Base-by-base conservation (phyloP, 2,113 vertebrate genomes). In the Megaleporinus macrocephalus region DNA sequence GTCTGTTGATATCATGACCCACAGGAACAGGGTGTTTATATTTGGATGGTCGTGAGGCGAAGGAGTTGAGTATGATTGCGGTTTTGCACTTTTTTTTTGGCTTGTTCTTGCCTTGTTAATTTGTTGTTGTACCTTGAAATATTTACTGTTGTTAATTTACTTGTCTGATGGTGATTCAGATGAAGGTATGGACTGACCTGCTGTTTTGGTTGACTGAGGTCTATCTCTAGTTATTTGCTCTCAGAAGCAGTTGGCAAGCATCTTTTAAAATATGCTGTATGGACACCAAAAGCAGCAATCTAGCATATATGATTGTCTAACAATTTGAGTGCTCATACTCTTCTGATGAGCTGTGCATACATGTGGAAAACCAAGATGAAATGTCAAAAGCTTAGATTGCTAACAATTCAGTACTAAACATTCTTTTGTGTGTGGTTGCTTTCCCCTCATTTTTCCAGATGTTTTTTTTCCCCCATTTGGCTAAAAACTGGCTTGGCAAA, bases 121-220 rank as follows among this genome's bases (percentile, higher is more conserved):
- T 62, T 33, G 55, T 84, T 79, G 41, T 24, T 61, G 18, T 47
- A 33, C 51, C 5, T 74, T 63, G 84, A 86, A 85, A 88, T 90
- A 78, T 76, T 73, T 90, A 87, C 88, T 90, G 83, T 83, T 86
- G 90, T 84, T 90, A 85, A 63, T 86, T 87, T 85, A 73, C 77
- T 49, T 84, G 16, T 81, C 15, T 81, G 20, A 63, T 74, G 36
- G 71, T 10, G 9, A 62, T 73, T 61, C 33, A 41, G 27, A 33
- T 66, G 41, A 80, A 63, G 29, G 9, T 47, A 29, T 24, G 20
- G 47, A 15, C 15, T 62, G 36, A 71, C 26, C 55, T 74, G 44
- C 59, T 73, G 59, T 51, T 73, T 29, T 1, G 3, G 20, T 51
- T 26, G n/a, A 49, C 24, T 62, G 30, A 55, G 47, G 26, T 76